Base-by-base conservation (phyloP, 2,113 vertebrate species). In the Podiceps cristatus region DNA sequence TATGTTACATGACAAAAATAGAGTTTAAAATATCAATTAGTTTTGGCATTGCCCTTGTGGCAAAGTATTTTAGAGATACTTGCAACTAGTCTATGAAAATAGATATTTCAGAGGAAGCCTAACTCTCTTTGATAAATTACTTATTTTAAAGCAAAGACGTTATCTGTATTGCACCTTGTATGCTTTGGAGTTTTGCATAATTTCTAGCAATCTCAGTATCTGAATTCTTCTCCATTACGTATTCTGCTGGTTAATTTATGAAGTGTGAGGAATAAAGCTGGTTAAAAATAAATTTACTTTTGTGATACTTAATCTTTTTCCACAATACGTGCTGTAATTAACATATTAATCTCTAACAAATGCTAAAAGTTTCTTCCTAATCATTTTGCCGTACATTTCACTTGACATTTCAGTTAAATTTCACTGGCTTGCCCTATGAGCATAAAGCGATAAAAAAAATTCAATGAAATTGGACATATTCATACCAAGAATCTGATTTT, bases 271-370 rank as follows among this genome's bases (percentile, higher is more conserved):
- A 88, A 81, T 88, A 97, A 97, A 97, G 90, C 92, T 94, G 88
- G 86, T 96, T 95, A 96, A 97, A 98, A 98, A 97, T 97, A 97
- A 97, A 97, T 97, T 97, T 97, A 92, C 92, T 96, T 97, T 96
- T 93, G 93, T 94, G 93, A 88, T 95, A 74, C 86, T 97, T 98
- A 96, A 98, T 98, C 93, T 98, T 94, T 90, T 94, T 44, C 37
- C 40, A 94, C 88, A 96, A 92, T 91, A 84, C 31, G 71, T 92
- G 56, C 86, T 56, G 18, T 96, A 97, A 98, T 98, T 97, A 98
- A 96, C 95, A 97, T 98, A 97, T 94, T 98, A 95, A 97, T 97
- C 96, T 98, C 89, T 96, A 96, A 94, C 78, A 96, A 98, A 98
- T 90, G 67, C 68, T 91, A 10, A 68, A 96, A 97, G 64, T 97